Conservation (phyloP, 2,113 vertebrate genomes). For the Oceanodroma tethys region DNA sequence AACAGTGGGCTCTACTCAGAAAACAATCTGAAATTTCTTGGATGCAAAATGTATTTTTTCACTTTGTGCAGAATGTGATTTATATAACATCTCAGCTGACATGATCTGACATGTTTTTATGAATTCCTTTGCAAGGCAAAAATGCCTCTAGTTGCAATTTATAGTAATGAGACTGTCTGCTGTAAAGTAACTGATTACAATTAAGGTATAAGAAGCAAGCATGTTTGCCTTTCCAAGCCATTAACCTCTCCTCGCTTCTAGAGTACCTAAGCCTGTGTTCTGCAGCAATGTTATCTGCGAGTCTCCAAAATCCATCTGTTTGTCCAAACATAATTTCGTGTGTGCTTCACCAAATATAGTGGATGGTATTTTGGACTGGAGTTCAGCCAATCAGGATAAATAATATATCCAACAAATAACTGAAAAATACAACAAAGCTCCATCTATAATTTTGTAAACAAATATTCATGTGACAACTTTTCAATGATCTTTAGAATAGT, state of each 20-base stretch:
- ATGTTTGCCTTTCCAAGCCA: constrained; percentile 26
- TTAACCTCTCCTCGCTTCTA: not conserved
- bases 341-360: not conserved
- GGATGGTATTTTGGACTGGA: not conserved
- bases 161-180: constrained; percentile 59
- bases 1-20: constrained; percentile 9
- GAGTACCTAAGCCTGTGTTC: not conserved
- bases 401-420: not conserved
- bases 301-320: not conserved
- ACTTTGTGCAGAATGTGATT: constrained; percentile 44
- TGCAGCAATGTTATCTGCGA: not conserved
- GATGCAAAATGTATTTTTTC: constrained; percentile 51
- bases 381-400: not conserved
- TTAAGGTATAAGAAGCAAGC: not conserved
- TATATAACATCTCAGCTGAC: constrained; percentile 54
- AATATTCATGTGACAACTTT: not conserved
- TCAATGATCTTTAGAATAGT: not conserved
- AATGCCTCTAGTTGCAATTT: constrained; percentile 61
- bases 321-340: not conserved
- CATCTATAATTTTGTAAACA: not conserved
- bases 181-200: constrained; percentile 45
- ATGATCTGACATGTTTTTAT: constrained; percentile 64
- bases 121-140: constrained; percentile 61
- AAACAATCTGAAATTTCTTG: constrained; percentile 42
- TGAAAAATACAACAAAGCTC: not conserved